Conservation (phyloP, 1,140 invertebrate species). For the Musca domestica region DNA sequence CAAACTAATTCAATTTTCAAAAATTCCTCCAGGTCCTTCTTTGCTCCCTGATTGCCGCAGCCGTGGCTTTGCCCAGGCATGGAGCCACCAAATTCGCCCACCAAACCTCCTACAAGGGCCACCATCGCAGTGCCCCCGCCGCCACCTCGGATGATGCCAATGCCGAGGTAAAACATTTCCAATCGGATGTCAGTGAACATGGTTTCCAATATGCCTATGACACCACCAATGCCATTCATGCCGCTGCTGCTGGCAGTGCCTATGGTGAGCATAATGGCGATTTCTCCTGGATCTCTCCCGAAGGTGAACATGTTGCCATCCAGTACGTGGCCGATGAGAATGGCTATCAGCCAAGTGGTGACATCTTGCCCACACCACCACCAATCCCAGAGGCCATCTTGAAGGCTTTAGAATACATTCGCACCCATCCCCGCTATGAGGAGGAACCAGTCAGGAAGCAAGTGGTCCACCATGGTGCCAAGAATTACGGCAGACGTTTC, state of each 20-base stretch:
- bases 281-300: conserved; percentile 36
- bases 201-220: no score
- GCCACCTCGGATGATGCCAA: neutral
- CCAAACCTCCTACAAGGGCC: no score
- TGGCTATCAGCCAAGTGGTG: conserved; percentile 54
- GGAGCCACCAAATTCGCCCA: neutral
- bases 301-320: no score
- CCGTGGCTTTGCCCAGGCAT: conserved; percentile 24
- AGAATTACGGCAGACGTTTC: no score
- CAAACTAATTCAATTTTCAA: neutral
- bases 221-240: no score
- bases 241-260: no score
- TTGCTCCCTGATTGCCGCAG: conserved; percentile 39
- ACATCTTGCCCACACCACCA: conserved; percentile 62
- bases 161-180: neutral
- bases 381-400: conserved; percentile 67
- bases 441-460: conserved; percentile 39
- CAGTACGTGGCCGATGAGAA: conserved; percentile 63
- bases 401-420: no score
- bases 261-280: conserved; percentile 36
- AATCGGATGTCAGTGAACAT: conserved; percentile 33
- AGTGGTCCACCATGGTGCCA: neutral
- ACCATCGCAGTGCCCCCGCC: neutral
- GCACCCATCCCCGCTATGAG: no score
- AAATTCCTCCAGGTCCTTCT: conserved; percentile 33